Base-by-base conservation (phyloP, 2,113 vertebrate species). In the Garra rufa region DNA sequence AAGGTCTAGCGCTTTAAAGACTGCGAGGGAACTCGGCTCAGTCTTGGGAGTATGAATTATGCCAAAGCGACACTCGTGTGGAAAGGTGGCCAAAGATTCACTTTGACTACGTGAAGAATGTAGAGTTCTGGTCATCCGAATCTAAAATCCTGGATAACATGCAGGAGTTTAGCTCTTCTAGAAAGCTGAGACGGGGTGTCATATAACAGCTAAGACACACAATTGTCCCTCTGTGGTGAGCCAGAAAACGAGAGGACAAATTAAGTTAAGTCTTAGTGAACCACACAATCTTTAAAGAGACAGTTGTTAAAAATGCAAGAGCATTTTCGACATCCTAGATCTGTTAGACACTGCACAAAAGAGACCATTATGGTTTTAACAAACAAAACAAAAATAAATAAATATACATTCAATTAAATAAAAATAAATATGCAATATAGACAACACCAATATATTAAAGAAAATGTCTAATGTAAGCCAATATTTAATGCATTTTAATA, bases 1-100 rank as follows among this genome's bases (percentile, higher is more conserved):
- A 69, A 84, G 87, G 84, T 89, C 74, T 61, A 48, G 81, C 2
- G 59, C 48, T 88, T 80, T 88, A 82, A 86, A 86, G 86, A 87
- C 84, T 83, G 52, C 63, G 61, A 84, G 78, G 76, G 71, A 85
- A 48, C 77, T 80, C 34, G 30, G n/a, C 67, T 63, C 57, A 81
- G 80, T 73, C 81, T 65, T 61, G 2, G 63, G 19, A 79, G 76
- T 57, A 43, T 85, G 76, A 85, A 76, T 83, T 87, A 87, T 24
- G 61, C 70, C 63, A 15, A 48, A 46, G 73, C 38, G 48, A 15
- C 43, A 52, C 65, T 87, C 43, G 52, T 80, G 65, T 61, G 65
- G 74, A 87, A 81, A 57, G 34, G 79, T 80, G 48, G 69, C 70
- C 74, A 82, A 69, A 76, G 48, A 67, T 41, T 83, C 44, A 50